Base-by-base conservation (phyloP, 2,797 vertebrate genomes). In the Atherinosoma microstoma region DNA sequence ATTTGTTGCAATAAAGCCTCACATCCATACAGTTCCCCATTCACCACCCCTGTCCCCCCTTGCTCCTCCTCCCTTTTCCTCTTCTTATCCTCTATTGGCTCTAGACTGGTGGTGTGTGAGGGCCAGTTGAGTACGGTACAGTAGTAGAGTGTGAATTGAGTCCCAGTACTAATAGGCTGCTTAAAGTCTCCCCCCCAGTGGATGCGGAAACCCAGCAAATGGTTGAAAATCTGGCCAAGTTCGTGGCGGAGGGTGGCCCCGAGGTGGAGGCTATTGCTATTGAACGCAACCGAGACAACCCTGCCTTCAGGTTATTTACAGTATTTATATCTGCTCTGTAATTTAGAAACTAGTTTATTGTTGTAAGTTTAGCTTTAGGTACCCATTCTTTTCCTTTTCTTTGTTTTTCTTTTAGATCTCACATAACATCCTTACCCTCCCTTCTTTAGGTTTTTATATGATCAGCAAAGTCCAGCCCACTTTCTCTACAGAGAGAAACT, bases 151-250 rank as follows among this genome's bases (percentile, higher is more conserved):
- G 94, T 96, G 96, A 96, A 94, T 96, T 96, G 97, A 95, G 93
- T 94, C 90, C 94, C 94, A 94, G 96, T 97, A 98, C 96, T 99
- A 96, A 99, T 96, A 97, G 96, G 93, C 96, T 97, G 95, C 97
- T 97, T 98, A 98, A 99, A 99, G 97, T 98, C 96, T 98, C 96
- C 95, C 96, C 97, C 97, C 95, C 97, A 98, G 98, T 97, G 94
- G 98, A 98, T 20, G 91, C 93, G 81, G 96, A 97, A 90, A 95
- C 92, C 78, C 95, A 94, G 93, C 94, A 94, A 81, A 95, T 97
- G 83, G 97, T 95, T 38, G 96, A 97, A 94, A 97, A 96, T 86
- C 94, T 98, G 93, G 98, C 97, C 87, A 94, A 87, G 91, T 96
- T 97, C 91, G 96, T 99, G 92, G 97, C 96, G 0, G 97, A 98